Evolutionary conservation across 1,140 invertebrate genomes (phyloP), one percentile per base, ranked within the genome.

Genomic region (Palaemon carinicauda): DNA sequence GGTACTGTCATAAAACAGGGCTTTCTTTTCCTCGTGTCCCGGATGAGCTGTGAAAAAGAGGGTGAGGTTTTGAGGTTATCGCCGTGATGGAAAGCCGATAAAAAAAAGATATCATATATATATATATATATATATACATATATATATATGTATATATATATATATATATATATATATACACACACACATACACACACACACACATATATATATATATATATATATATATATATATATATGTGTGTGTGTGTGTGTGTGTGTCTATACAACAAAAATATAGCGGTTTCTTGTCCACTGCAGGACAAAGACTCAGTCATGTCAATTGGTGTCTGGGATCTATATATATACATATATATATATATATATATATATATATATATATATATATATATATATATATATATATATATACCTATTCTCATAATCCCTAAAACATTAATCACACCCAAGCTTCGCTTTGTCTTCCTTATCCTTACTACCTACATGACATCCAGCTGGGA

Each of bases 61-160:
- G 54, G 24, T 7, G 56, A 41, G 41, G 41, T 41, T 12, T 0
- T 41, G 56, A 1, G 2, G 19, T 65, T n/a, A 19, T 19, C 10
- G 0, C n/a, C 12, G 14, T 19, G n/a, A 19, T 24, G n/a, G n/a
- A 10, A 65, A 24, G n/a, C n/a, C n/a, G n/a, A n/a, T n/a, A n/a
- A n/a, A n/a, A n/a, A n/a, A n/a, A n/a, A n/a, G n/a, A n/a, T n/a
- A n/a, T n/a, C n/a, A n/a, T n/a, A n/a, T n/a, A 65, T 15, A 65
- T 65, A 65, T 65, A 65, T 65, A n/a, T 65, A n/a, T 65, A 65
- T 65, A 65, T 65, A n/a, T 65, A 65, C n/a, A n/a, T 65, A 65
- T 65, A 65, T 65, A 65, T 65, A 65, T 65, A 65, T 65, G 14
- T 65, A n/a, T 60, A 19, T 60, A 60, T 60, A 19, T 60, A 60